Evolutionary conservation across 2,113 vertebrate species (phyloP).

Genomic region (Martes martes): DNA sequence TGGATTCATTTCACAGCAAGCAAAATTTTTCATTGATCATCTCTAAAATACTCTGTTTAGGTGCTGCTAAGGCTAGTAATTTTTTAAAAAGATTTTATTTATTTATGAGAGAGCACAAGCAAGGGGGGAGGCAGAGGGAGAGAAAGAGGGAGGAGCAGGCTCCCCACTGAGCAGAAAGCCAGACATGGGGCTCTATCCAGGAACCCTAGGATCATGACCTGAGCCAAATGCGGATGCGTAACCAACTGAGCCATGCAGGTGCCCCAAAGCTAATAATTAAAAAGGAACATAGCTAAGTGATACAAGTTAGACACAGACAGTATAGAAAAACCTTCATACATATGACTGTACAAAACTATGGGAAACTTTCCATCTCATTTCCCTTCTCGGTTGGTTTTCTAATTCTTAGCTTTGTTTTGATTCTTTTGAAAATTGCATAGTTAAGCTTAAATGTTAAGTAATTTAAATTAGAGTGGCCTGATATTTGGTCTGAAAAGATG

Average conservation of each 20-base stretch:
- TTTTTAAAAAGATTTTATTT: not conserved
- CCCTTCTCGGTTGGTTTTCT: not conserved
- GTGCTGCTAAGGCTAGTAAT: not conserved
- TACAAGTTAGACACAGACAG: not conserved
- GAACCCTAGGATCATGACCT: too few species aligned
- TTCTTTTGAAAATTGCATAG: not conserved
- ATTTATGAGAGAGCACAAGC: not conserved
- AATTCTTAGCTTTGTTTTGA: constrained; percentile 16
- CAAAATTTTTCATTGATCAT: not conserved
- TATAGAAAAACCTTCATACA: not conserved
- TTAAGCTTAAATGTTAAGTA: not conserved
- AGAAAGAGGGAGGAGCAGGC: too few species aligned
- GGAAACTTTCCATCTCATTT: not conserved
- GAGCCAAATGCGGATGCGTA: too few species aligned
- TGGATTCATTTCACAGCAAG: not conserved
- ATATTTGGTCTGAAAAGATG: not conserved
- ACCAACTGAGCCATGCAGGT: too few species aligned
- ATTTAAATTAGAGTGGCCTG: not conserved
- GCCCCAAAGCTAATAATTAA: not conserved
- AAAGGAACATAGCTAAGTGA: not conserved
- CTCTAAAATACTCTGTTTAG: constrained; percentile 2
- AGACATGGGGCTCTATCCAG: too few species aligned
- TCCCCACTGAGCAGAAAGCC: too few species aligned
- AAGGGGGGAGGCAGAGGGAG: too few species aligned
- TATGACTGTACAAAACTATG: not conserved